A percentile compares a stretch with the other conserved stretches of the same genome.
These are phyloP conservation scores for Parasteatoda tepidariorum DNA, from an alignment of 1,140 invertebrate genomes.

Conservation along the genomic window DNA sequence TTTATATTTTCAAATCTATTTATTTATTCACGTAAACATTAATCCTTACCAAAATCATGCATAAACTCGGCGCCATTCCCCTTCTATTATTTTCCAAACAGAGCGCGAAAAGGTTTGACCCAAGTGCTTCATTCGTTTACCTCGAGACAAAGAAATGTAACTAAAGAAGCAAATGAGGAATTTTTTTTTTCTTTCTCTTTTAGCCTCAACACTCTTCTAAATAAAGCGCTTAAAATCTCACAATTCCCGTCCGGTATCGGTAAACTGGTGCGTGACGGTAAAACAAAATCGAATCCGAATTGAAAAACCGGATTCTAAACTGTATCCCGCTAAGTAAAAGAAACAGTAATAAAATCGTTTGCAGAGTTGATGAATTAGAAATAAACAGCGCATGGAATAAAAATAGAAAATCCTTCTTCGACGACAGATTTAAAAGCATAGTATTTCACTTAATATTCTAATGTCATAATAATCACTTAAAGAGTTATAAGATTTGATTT, in stretches of 20 bases:
- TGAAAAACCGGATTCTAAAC: background rate
- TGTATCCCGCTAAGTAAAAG: background rate
- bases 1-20: no score
- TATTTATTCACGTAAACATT: no score
- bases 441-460: background rate
- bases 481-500: no score
- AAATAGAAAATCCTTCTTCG: background rate
- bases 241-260: background rate
- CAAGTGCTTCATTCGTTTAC: background rate
- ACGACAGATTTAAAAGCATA: background rate
- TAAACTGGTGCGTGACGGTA: slow-evolving; percentile 6
- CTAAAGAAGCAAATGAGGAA: background rate
- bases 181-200: background rate
- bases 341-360: background rate
- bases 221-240: background rate
- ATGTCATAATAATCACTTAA: background rate
- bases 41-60: no score
- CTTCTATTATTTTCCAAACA: background rate
- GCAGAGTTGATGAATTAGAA: background rate
- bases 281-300: background rate
- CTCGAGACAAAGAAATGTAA: background rate
- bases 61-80: no score
- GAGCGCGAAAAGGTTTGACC: slow-evolving; percentile 3
- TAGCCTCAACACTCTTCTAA: background rate
- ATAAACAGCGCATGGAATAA: background rate